Conservation (phyloP, 2,797 vertebrate species). For the Perodicticus potto region DNA sequence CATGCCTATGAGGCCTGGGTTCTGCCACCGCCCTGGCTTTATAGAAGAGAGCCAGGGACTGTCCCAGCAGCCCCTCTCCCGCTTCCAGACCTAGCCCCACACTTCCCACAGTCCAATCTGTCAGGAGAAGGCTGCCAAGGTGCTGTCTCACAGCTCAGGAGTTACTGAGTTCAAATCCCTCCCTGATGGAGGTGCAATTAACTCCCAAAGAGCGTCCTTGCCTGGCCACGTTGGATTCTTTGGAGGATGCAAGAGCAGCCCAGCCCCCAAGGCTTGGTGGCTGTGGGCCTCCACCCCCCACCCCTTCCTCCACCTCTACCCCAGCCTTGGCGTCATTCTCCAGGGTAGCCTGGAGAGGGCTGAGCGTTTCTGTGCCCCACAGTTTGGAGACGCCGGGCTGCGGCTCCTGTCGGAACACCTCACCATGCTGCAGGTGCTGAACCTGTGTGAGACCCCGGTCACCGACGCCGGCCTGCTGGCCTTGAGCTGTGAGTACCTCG, state of each 20-base stretch:
- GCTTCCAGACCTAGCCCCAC: background rate
- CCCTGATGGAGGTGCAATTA: background rate
- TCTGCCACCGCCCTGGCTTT: rapidly evolving
- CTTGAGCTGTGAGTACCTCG: slow-evolving; percentile 94
- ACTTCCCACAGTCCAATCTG: rapidly evolving
- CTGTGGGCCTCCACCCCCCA: rapidly evolving
- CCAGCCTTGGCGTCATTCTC: background rate
- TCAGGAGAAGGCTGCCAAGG: too few species aligned
- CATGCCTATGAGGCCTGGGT: background rate
- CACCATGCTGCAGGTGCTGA: slow-evolving; percentile 98
- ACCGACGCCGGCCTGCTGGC: slow-evolving; percentile 97
- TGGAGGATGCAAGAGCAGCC: background rate
- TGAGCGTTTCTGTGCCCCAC: slow-evolving; percentile 45
- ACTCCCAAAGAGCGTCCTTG: too few species aligned
- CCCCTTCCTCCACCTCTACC: background rate
- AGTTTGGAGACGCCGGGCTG: slow-evolving; percentile 98
- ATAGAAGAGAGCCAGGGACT: rapidly evolving
- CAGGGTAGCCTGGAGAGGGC: background rate
- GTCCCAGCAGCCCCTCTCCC: background rate
- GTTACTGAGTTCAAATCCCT: background rate
- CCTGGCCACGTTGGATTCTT: background rate
- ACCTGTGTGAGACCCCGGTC: slow-evolving; percentile 98
- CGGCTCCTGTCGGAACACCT: slow-evolving; percentile 98
- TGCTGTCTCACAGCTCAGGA: rapidly evolving
- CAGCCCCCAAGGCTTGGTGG: background rate